Conservation (phyloP, 2,797 vertebrate genomes). For the Anguilla marmorata region DNA sequence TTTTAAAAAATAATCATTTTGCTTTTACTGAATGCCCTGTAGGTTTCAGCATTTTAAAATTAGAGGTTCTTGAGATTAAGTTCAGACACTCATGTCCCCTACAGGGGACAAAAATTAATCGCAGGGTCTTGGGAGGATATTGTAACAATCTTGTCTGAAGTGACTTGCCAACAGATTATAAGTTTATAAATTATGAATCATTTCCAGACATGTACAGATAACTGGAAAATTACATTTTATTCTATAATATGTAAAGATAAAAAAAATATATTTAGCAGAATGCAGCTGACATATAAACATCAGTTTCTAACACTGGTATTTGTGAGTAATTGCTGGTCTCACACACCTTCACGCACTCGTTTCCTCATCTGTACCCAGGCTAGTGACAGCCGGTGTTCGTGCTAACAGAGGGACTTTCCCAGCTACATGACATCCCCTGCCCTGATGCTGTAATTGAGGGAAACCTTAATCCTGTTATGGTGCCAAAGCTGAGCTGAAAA, state of each 20-base stretch:
- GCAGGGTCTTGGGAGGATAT: too few species aligned
- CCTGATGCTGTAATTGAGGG: conserved; percentile 50
- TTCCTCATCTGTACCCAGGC: conserved; percentile 1
- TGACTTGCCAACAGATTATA: too few species aligned
- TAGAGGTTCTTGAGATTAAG: too few species aligned
- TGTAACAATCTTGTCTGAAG: too few species aligned
- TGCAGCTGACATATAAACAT: neutral
- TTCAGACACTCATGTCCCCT: too few species aligned
- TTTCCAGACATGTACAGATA: neutral
- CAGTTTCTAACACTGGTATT: neutral
- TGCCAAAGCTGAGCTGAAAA: conserved; percentile 40
- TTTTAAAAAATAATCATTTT: too few species aligned
- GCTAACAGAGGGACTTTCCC: conserved; percentile 12
- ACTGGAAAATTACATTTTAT: neutral
- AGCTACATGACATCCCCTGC: conserved; percentile 44
- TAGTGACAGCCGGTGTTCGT: conserved; percentile 14
- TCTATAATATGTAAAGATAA: neutral
- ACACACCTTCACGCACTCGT: too few species aligned
- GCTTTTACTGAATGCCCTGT: too few species aligned
- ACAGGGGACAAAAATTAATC: too few species aligned
- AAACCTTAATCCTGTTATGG: conserved; percentile 56
- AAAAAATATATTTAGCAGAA: neutral
- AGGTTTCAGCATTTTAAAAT: too few species aligned
- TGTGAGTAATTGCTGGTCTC: neutral
- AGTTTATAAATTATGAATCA: neutral